phyloP scores from a whole-genome alignment of 2,888 invertebrate species.

The Agrenia bidenticulata region DNA sequence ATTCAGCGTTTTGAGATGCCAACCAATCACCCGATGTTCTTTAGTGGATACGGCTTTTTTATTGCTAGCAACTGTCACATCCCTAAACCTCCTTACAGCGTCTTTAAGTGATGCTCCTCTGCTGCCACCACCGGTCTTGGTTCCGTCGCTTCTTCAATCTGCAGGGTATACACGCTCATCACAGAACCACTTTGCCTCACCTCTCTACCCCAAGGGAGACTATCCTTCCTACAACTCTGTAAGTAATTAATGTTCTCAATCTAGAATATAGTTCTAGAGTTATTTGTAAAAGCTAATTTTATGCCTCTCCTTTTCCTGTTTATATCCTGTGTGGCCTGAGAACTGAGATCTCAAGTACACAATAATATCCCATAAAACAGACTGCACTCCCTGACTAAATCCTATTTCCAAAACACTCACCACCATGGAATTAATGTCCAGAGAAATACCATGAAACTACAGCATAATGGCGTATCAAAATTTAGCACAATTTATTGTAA shows the following conservation, averaged over 20 bases:
- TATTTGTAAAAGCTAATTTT: too few relatives aligned
- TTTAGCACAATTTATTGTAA: too few relatives aligned
- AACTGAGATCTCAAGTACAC: too few relatives aligned
- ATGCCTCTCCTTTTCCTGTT: too few relatives aligned
- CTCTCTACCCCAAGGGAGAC: constrained; percentile 51
- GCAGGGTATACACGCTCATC: constrained; percentile 48
- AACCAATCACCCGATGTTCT: constrained; percentile 81
- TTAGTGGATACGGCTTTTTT: constrained; percentile 85
- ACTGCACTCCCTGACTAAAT: too few relatives aligned
- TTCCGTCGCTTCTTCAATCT: constrained; percentile 46
- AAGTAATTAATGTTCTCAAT: constrained; percentile 20
- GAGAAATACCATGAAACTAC: too few relatives aligned
- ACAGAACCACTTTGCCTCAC: constrained; percentile 51
- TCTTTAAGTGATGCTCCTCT: constrained; percentile 83
- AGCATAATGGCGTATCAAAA: too few relatives aligned
- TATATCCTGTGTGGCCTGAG: too few relatives aligned
- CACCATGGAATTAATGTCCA: too few relatives aligned
- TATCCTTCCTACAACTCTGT: constrained; percentile 50
- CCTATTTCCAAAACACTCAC: too few relatives aligned
- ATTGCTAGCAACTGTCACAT: constrained; percentile 82
- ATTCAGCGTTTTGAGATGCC: constrained; percentile 76
- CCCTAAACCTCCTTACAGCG: constrained; percentile 85
- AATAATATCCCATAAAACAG: too few relatives aligned
- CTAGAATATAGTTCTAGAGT: too few relatives aligned
- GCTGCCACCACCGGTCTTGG: constrained; percentile 62